These are phyloP conservation scores for Chelidonichthys spinosus DNA, from an alignment of 2,797 vertebrate species.

Conservation along the genomic window DNA sequence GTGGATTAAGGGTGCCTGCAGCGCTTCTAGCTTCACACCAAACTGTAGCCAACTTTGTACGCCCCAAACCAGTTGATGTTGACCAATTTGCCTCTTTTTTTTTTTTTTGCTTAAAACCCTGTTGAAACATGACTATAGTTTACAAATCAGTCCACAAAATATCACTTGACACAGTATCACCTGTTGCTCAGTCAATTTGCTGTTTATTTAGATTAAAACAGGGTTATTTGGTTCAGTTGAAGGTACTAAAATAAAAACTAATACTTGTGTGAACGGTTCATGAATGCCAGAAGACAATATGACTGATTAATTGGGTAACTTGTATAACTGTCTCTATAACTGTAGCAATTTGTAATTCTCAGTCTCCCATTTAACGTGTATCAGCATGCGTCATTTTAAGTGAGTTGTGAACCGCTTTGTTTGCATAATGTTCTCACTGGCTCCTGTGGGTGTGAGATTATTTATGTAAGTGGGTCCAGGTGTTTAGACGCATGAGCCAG, in stretches of 20 bases:
- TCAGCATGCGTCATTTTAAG: slow-evolving; percentile 18
- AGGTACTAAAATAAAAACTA: background rate
- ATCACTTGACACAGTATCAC: no score
- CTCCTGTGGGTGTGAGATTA: slow-evolving; percentile 28
- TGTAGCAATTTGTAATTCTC: background rate
- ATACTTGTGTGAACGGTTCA: background rate
- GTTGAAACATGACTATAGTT: no score
- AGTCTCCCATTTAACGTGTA: background rate
- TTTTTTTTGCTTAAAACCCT: background rate
- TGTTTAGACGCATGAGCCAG: slow-evolving; percentile 1
- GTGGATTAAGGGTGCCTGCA: no score
- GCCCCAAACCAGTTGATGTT: no score
- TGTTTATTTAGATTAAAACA: background rate
- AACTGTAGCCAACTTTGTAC: no score
- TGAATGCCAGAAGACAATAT: background rate
- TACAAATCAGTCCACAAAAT: background rate
- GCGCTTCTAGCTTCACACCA: no score
- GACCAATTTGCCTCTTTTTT: no score
- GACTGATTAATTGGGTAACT: background rate
- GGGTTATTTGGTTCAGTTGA: background rate
- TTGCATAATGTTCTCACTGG: no score
- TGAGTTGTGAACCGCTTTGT: no score
- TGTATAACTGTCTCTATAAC: background rate
- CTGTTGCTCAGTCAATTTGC: background rate
- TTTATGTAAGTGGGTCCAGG: slow-evolving; percentile 4